A percentile compares a stretch with the other conserved stretches of the same genome.
These are phyloP conservation scores for Drosophila seclusa DNA, from an alignment of 2,888 invertebrate genomes.

Conservation along the genomic window DNA sequence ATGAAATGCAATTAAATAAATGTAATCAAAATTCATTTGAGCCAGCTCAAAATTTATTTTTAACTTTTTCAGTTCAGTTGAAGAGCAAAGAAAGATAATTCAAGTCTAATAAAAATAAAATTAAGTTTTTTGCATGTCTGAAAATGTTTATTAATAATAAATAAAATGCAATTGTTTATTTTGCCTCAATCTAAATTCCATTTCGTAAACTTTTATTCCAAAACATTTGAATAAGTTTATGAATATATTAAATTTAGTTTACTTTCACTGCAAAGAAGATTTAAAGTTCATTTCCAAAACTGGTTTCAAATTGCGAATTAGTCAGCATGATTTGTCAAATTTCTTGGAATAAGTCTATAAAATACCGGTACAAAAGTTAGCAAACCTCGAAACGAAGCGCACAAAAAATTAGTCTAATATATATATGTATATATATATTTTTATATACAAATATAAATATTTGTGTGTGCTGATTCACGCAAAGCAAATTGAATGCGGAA, in stretches of 20 bases:
- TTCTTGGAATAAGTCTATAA: background rate
- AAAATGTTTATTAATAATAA: background rate
- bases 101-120: background rate
- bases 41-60: too few species aligned
- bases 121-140: background rate
- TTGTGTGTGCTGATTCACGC: background rate
- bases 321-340: background rate
- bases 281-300: background rate
- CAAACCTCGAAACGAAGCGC: background rate
- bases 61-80: background rate
- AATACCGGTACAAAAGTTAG: background rate
- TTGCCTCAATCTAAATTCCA: too few species aligned
- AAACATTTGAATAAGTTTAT: background rate
- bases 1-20: too few species aligned
- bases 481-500: background rate
- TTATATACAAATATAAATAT: background rate
- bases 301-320: background rate
- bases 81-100: background rate
- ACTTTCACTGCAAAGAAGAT: background rate
- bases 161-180: background rate
- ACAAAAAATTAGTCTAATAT: background rate
- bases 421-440: background rate
- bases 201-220: background rate
- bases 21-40: too few species aligned
- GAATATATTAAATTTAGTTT: background rate